Evolutionary conservation across 2,888 invertebrate species (phyloP).

Genomic region (Trichopoda pennipes): DNA sequence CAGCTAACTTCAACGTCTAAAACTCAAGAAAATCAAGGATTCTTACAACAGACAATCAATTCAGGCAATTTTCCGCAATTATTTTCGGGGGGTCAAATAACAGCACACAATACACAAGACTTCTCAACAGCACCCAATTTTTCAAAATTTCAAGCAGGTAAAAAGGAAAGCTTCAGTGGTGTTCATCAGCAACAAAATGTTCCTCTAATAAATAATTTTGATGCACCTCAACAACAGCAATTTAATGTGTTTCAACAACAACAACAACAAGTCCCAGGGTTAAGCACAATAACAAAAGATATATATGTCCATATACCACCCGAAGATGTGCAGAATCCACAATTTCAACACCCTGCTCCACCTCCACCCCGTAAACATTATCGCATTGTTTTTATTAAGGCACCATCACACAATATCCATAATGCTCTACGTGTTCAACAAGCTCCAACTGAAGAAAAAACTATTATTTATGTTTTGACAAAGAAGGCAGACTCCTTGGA

Average conservation of each 20-base stretch:
- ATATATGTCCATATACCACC: conserved; percentile 80
- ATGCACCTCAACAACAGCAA: conserved; percentile 60
- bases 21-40: conserved; percentile 57
- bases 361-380: conserved; percentile 78
- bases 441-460: conserved; percentile 79
- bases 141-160: conserved; percentile 37
- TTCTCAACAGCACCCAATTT: conserved; percentile 53
- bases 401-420: conserved; percentile 74
- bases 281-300: conserved; percentile 77
- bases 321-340: conserved; percentile 76
- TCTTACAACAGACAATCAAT: conserved; percentile 75
- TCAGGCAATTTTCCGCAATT: conserved; percentile 72
- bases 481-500: conserved; percentile 79
- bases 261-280: conserved; percentile 58
- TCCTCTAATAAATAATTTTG: conserved; percentile 37
- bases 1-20: conserved; percentile 6
- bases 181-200: conserved; percentile 55
- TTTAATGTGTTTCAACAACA: conserved; percentile 61
- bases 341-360: conserved; percentile 60
- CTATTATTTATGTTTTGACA: conserved; percentile 80
- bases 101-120: conserved; percentile 48
- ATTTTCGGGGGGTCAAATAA: conserved; percentile 52
- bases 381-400: conserved; percentile 80
- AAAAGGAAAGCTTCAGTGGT: conserved; percentile 34
- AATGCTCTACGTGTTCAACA: conserved; percentile 74